These are phyloP conservation scores for Actias luna DNA, from an alignment of 2,888 invertebrate genomes.

Conservation along the genomic window DNA sequence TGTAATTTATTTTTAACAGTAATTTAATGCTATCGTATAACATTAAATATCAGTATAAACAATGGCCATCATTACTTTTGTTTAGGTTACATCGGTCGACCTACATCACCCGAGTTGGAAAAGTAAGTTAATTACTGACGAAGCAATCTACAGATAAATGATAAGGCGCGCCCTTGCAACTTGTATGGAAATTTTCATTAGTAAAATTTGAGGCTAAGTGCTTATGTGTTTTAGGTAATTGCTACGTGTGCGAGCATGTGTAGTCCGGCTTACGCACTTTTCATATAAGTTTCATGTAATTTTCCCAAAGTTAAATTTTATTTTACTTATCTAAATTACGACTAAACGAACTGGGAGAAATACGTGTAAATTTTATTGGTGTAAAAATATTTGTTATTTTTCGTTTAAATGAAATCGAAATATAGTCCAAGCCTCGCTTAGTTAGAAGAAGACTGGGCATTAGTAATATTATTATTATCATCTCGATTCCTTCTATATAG, in stretches of 20 bases:
- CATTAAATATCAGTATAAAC: constrained; percentile 14
- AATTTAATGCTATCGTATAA: neutral
- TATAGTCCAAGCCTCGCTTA: too few relatives aligned
- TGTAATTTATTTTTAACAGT: neutral
- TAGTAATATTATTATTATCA: too few relatives aligned
- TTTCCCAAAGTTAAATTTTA: constrained; percentile 37
- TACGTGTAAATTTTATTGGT: too few relatives aligned
- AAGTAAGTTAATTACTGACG: constrained; percentile 63
- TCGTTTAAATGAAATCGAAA: too few relatives aligned
- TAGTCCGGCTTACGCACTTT: constrained; percentile 58
- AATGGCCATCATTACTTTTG: constrained; percentile 9
- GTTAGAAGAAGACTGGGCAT: too few relatives aligned
- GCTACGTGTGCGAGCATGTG: constrained; percentile 61
- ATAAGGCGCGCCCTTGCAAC: constrained; percentile 70
- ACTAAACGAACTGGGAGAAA: constrained; percentile 22
- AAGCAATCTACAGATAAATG: constrained; percentile 71
- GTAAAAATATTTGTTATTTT: too few relatives aligned
- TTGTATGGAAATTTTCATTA: constrained; percentile 75
- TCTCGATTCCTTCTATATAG: too few relatives aligned
- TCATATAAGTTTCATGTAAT: constrained; percentile 62
- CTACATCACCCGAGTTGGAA: constrained; percentile 30
- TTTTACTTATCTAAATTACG: constrained; percentile 37
- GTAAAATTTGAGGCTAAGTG: constrained; percentile 74
- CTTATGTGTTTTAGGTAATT: constrained; percentile 77
- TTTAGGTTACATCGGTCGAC: constrained; percentile 21